Evolutionary conservation across 2,113 vertebrate species (phyloP), one percentile per base, ranked within the genome.

Genomic region (Phocoena phocoena): DNA sequence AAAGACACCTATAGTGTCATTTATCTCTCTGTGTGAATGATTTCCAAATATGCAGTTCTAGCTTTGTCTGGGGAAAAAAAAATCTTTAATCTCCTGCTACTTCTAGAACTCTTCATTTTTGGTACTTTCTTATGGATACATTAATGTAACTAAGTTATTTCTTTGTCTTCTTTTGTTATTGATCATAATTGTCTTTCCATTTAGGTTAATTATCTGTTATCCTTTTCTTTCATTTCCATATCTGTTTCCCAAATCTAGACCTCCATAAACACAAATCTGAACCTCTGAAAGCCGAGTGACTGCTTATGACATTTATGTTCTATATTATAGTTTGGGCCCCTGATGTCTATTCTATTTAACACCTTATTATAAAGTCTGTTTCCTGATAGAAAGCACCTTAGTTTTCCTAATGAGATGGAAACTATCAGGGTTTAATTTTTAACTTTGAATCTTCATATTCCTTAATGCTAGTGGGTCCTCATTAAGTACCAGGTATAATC

Each of bases 351-450:
- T 91, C 44, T 82, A 1, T 68, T 85, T 73, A 90, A 36, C 6
- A 76, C 11, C 41, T 82, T 93, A 71, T 53, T 77, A 41, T 86
- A 67, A 80, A 86, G 44, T 55, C n/a, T 94, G 31, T 73, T 67
- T 90, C 73, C 31, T 90, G 73, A 73, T 85, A 86, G 95, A 79
- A 86, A 94, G 73, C 86, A 50, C 25, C 31, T 73, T 89, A 50
- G 47, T 80, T 94, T 90, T 81, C 28, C 28, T 90, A 47, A 86
- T 87, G 58, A 86, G 53, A 58, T 74, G 47, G 60, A 58, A 44
- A 73, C 33, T 25, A 17, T 86, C 33, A 80, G 23, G n/a, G 18
- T 60, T 81, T 90, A 73, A 60, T 85, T 44, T 89, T 44, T 86
- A 88, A 88, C n/a, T 80, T 80, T 70, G 47, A n/a, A 62, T 96